These are phyloP conservation scores for Orthonevra nobilis DNA, from an alignment of 2,888 invertebrate genomes.

Conservation along the genomic window DNA sequence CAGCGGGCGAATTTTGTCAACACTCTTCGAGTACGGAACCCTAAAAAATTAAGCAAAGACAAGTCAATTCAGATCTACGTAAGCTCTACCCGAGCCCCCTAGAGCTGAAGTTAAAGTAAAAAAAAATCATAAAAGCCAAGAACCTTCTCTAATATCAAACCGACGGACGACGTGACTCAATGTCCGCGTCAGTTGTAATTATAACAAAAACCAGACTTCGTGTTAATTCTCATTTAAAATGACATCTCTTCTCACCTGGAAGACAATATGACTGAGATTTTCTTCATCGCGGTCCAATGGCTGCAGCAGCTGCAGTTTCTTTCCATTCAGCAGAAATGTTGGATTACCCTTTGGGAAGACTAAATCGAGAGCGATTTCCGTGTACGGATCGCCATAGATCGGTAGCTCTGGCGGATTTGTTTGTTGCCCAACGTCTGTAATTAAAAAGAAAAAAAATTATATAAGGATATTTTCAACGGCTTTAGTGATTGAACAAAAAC, in stretches of 20 bases:
- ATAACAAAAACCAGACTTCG: slow-evolving; percentile 7
- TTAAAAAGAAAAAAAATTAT: slow-evolving; percentile 41
- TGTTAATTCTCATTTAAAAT: slow-evolving; percentile 50
- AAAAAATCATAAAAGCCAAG: too few relatives aligned
- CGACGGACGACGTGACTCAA: too few relatives aligned
- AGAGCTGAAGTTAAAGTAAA: too few relatives aligned
- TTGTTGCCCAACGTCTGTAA: slow-evolving; percentile 90
- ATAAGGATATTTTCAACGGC: slow-evolving; percentile 13
- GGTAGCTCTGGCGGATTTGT: slow-evolving; percentile 91
- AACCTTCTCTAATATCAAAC: too few relatives aligned
- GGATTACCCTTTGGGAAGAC: slow-evolving; percentile 90
- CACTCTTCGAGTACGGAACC: too few relatives aligned
- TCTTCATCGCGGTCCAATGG: slow-evolving; percentile 93
- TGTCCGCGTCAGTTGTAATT: too few relatives aligned
- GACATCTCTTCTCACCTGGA: slow-evolving; percentile 84
- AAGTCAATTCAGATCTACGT: too few relatives aligned
- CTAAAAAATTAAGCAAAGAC: too few relatives aligned
- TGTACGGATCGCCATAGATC: slow-evolving; percentile 90
- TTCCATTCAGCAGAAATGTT: slow-evolving; percentile 90
- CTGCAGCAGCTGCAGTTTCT: slow-evolving; percentile 88
- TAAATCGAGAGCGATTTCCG: slow-evolving; percentile 88
- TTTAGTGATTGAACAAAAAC: too few relatives aligned
- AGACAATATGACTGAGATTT: slow-evolving; percentile 92
- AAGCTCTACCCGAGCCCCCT: too few relatives aligned
- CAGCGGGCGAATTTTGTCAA: too few relatives aligned